These are phyloP conservation scores for Thyatira batis DNA, from an alignment of 2,888 invertebrate species.

Conservation along the genomic window DNA sequence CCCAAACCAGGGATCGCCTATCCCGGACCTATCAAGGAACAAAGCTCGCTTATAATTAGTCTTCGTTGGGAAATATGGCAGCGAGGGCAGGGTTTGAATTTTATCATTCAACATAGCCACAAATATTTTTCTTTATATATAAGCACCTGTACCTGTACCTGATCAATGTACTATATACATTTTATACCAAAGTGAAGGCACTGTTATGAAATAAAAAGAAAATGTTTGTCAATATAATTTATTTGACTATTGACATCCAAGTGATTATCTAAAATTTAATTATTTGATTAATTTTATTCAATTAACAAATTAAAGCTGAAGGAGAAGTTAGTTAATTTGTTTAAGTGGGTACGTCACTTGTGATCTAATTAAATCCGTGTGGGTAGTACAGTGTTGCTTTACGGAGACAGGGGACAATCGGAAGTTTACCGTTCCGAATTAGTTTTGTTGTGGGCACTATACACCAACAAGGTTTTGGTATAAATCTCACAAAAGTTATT, in stretches of 20 bases:
- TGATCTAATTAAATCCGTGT: neutral
- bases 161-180: too few species aligned
- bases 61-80: neutral
- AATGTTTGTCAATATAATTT: too few species aligned
- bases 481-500: too few species aligned
- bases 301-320: neutral
- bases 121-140: too few species aligned
- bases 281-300: too few species aligned
- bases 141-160: too few species aligned
- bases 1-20: conserved; percentile 24
- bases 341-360: neutral
- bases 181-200: too few species aligned
- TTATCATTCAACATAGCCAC: neutral
- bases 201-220: too few species aligned
- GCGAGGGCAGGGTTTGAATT: neutral
- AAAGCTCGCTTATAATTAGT: conserved; percentile 1
- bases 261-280: too few species aligned
- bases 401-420: neutral
- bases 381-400: neutral
- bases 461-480: neutral
- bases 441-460: neutral
- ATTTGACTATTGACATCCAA: neutral
- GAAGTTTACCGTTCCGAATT: neutral
- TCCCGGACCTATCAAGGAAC: conserved; percentile 6
- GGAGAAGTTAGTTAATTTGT: neutral